phyloP scores from a whole-genome alignment of 2,888 invertebrate genomes.

The Melieria picta region DNA sequence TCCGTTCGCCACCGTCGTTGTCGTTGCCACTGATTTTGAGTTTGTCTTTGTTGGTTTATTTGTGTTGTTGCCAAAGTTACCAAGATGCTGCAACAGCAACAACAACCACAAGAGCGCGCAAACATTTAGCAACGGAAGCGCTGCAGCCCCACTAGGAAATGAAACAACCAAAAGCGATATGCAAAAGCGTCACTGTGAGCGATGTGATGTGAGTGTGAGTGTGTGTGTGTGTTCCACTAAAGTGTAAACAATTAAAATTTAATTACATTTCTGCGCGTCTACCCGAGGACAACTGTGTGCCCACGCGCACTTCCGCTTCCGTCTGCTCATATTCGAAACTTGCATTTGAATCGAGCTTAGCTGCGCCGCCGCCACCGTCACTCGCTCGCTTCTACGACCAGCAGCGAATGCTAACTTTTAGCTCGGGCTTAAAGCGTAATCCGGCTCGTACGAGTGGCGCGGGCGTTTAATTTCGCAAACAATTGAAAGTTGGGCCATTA shows the following conservation, averaged over 20 bases:
- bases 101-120: neutral
- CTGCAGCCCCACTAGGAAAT: constrained; percentile 3
- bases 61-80: neutral
- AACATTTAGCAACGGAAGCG: neutral
- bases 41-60: neutral
- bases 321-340: too few relatives aligned
- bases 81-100: neutral
- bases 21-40: neutral
- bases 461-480: too few relatives aligned
- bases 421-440: too few relatives aligned
- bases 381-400: too few relatives aligned
- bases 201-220: neutral
- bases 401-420: too few relatives aligned
- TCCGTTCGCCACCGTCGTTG: neutral
- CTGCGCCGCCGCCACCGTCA: too few relatives aligned
- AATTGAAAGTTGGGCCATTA: too few relatives aligned
- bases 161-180: neutral
- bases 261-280: constrained; percentile 29
- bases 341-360: too few relatives aligned
- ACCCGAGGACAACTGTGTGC: too few relatives aligned
- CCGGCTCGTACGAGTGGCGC: too few relatives aligned
- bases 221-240: constrained; percentile 5
- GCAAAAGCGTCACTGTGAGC: neutral
- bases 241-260: constrained; percentile 31
- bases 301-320: too few relatives aligned